Evolutionary conservation across 2,797 vertebrate genomes (phyloP).

Genomic region (Percopsis omiscomaycus): DNA sequence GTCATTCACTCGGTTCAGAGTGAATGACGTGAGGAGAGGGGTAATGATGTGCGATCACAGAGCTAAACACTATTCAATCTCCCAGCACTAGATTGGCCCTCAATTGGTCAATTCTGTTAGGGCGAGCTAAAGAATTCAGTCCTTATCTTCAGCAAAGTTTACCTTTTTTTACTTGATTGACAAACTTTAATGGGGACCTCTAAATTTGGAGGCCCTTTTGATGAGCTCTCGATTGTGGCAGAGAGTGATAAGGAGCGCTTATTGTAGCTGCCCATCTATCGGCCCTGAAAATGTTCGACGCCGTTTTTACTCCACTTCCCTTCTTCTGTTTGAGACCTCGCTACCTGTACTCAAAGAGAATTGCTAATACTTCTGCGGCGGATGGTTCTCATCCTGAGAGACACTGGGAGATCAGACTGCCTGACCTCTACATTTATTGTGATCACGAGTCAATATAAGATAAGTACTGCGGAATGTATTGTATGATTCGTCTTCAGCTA

Average conservation of each 20-base stretch:
- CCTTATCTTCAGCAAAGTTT: conserved; percentile 47
- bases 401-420: conserved; percentile 39
- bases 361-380: conserved; percentile 25
- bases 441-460: conserved; percentile 59
- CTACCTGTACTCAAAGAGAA: conserved; percentile 46
- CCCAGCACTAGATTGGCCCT: conserved; percentile 44
- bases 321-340: conserved; percentile 36
- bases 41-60: conserved; percentile 65
- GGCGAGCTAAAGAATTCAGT: conserved; percentile 43
- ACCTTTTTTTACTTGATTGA: conserved; percentile 54
- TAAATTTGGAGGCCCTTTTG: conserved; percentile 30
- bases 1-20: conserved; percentile 59
- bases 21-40: conserved; percentile 63
- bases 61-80: conserved; percentile 52
- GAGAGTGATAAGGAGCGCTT: conserved; percentile 19
- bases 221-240: conserved; percentile 15
- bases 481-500: conserved; percentile 55
- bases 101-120: conserved; percentile 54
- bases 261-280: conserved; percentile 34
- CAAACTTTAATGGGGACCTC: conserved; percentile 41
- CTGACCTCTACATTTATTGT: conserved; percentile 48
- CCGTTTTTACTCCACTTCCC: conserved; percentile 33
- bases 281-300: conserved; percentile 28
- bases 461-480: conserved; percentile 60
- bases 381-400: conserved; percentile 34